Evolutionary conservation across 1,140 invertebrate genomes (phyloP), one percentile per base, ranked within the genome.

Genomic region (Limonius californicus): DNA sequence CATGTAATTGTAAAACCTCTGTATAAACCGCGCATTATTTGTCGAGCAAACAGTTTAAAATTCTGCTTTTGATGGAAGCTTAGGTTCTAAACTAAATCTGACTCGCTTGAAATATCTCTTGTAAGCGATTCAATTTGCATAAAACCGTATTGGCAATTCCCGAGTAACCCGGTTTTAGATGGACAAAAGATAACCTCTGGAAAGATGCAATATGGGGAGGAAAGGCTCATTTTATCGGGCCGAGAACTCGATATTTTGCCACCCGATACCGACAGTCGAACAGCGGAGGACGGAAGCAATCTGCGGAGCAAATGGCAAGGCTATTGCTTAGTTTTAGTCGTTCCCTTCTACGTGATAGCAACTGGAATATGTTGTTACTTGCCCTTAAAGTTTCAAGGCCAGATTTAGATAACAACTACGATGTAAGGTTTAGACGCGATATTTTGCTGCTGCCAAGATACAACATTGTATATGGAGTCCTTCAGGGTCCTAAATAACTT

Each of bases 61-160:
- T 39, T 39, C 35, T 39, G 8, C 35, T 39, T 39, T 39, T 39
- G 35, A 39, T 39, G 35, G 35, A 39, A 9, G 35, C 11, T 39
- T 12, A 12, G 35, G n/a, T 27, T 27, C 35, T 39, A 39, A 39
- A 39, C 35, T 39, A 39, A 7, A 39, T 39, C n/a, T 50, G 18
- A 11, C 12, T 50, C 45, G 45, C 3, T 6, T 21, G 20, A 50
- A 50, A 50, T 50, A 50, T 50, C 16, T 16, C 20, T 50, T 11
- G 45, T 21, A 50, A 50, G 45, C 45, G 20, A 50, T 50, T 50
- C 45, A 50, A 50, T 50, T 50, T 50, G 20, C 45, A 50, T 50
- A 50, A 50, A 50, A 50, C 45, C 45, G 16, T 50, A 50, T 50
- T 18, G 45, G 45, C 45, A 50, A 50, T 50, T 50, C 45, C 45